Evolutionary conservation across 1,140 invertebrate species (phyloP).

Genomic region (Drosophila baimaii): DNA sequence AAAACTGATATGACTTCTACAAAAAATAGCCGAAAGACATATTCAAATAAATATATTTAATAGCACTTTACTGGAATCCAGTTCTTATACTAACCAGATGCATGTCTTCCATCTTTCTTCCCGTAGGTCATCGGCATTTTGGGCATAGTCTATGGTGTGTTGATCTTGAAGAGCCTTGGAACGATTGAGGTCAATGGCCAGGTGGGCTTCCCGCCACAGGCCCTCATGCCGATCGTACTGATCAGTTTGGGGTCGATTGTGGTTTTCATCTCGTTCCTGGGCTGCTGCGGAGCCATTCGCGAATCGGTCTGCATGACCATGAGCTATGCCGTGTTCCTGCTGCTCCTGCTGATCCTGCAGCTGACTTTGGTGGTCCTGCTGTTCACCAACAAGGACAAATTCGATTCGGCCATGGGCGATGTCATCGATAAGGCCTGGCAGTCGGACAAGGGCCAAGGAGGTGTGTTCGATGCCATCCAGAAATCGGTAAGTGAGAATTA

Average conservation of each 20-base stretch:
- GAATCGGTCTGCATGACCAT: slow-evolving; percentile 93
- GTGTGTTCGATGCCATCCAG: slow-evolving; percentile 74
- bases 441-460: slow-evolving; percentile 21
- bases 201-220: slow-evolving; percentile 85
- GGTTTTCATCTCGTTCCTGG: slow-evolving; percentile 92
- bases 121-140: slow-evolving; percentile 87
- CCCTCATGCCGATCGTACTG: slow-evolving; percentile 86
- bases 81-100: not conserved
- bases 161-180: slow-evolving; percentile 85
- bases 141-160: slow-evolving; percentile 86
- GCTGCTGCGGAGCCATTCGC: slow-evolving; percentile 93
- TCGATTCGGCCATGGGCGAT: slow-evolving; percentile 82
- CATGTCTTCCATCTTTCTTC: not conserved
- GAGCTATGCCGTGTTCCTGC: slow-evolving; percentile 88
- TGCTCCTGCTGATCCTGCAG: slow-evolving; percentile 88
- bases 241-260: slow-evolving; percentile 90
- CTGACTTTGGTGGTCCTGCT: slow-evolving; percentile 87
- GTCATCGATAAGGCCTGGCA: slow-evolving; percentile 83
- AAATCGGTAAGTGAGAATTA: slow-evolving; percentile 55
- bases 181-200: slow-evolving; percentile 85
- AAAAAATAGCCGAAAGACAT: too few species aligned
- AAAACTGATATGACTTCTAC: too few species aligned
- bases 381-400: slow-evolving; percentile 85
- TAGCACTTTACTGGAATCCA: not conserved
- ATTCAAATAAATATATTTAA: too few species aligned